Evolutionary conservation across 2,797 vertebrate species (phyloP).

Genomic region (Caiman crocodilus): DNA sequence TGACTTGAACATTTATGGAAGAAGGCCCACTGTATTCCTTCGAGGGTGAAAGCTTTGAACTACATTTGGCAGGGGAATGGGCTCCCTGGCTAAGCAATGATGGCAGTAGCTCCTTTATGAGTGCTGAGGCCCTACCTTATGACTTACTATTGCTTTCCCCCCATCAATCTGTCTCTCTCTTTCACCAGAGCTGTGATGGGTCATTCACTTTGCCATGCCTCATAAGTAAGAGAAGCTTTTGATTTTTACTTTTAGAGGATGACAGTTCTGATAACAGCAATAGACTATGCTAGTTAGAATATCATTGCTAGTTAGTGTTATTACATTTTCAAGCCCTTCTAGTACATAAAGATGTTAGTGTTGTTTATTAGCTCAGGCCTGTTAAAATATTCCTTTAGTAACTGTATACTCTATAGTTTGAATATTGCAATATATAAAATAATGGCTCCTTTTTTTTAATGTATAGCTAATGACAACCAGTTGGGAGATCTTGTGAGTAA

Average conservation of each 20-base stretch:
- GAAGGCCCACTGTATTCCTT: neutral
- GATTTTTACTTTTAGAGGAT: neutral
- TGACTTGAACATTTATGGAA: neutral
- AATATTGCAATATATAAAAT: neutral
- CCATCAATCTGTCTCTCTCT: neutral
- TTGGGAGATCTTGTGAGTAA: neutral
- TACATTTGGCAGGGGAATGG: neutral
- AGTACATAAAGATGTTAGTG: rapidly evolving
- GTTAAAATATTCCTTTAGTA: neutral
- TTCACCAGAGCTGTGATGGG: neutral
- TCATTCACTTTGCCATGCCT: neutral
- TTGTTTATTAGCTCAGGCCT: neutral
- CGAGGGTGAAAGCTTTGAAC: neutral
- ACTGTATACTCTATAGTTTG: neutral
- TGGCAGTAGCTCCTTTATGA: neutral
- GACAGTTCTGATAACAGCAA: neutral
- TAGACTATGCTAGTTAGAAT: neutral
- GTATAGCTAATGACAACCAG: neutral
- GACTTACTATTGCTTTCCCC: neutral
- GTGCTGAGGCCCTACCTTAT: neutral
- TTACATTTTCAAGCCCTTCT: neutral
- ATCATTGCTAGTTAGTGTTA: neutral
- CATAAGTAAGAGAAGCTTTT: neutral
- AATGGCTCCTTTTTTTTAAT: neutral
- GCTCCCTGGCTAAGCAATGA: neutral